phyloP scores from a whole-genome alignment of 2,888 invertebrate genomes.

The Sinohyriopsis cumingii region DNA sequence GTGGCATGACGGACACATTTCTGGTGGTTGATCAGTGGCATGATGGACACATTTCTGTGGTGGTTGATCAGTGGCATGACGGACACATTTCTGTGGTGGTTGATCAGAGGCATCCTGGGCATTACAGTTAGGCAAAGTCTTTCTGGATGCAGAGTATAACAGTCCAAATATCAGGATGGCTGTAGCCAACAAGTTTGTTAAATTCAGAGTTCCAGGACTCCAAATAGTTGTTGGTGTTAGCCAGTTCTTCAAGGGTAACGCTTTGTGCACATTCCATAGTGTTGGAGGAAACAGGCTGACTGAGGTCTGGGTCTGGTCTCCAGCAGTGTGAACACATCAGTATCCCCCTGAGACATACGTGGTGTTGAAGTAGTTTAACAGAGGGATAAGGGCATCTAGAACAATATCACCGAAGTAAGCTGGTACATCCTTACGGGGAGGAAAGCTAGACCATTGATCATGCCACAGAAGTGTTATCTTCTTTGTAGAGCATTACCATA shows the following conservation, averaged over 20 bases:
- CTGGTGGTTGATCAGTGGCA: no score
- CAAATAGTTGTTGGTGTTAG: constrained; percentile 2
- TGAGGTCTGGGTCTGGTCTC: no score
- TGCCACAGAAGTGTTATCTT: constrained; percentile 8
- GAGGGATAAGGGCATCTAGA: background rate
- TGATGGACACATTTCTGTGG: no score
- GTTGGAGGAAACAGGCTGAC: background rate
- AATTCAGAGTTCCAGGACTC: constrained; percentile 3
- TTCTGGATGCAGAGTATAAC: background rate
- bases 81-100: no score
- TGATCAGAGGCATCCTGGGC: no score
- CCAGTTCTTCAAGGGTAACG: background rate
- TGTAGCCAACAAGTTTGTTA: no score
- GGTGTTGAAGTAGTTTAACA: constrained; percentile 5
- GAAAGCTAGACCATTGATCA: constrained; percentile 3
- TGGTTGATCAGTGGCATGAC: no score
- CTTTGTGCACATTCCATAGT: constrained; percentile 4
- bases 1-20: no score
- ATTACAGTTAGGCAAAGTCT: background rate
- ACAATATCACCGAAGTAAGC: background rate
- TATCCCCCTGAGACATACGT: background rate
- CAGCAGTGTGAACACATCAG: no score
- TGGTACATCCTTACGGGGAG: constrained; percentile 1
- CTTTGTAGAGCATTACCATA: background rate
- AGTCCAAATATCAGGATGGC: background rate